These are phyloP conservation scores for Pseudomugil tenellus DNA, from an alignment of 2,797 vertebrate species.

Conservation along the genomic window DNA sequence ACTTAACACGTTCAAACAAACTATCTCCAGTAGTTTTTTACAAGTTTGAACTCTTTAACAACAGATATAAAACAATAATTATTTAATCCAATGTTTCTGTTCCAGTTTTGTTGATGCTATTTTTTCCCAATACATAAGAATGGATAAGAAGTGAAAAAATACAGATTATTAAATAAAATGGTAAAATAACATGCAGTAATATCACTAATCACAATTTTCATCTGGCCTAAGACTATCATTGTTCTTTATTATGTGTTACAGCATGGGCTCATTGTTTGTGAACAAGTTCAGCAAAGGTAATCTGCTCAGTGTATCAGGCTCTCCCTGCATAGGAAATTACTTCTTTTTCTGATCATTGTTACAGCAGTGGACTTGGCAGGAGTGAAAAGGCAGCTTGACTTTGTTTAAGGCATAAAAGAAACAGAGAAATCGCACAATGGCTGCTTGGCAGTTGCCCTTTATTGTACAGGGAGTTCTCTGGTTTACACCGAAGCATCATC, in stretches of 20 bases:
- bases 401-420: conserved; percentile 61
- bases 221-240: conserved; percentile 62
- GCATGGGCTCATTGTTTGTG: conserved; percentile 75
- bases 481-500: conserved; percentile 16
- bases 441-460: conserved; percentile 31
- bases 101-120: neutral
- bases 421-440: conserved; percentile 40
- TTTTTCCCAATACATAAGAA: neutral
- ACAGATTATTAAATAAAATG: conserved; percentile 69
- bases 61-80: too few species aligned
- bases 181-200: conserved; percentile 78
- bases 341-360: conserved; percentile 49
- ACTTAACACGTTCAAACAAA: too few species aligned
- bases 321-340: conserved; percentile 46
- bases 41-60: too few species aligned
- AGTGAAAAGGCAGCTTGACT: conserved; percentile 56
- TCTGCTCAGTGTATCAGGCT: conserved; percentile 63
- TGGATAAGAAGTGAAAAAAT: neutral
- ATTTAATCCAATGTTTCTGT: neutral
- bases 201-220: conserved; percentile 71
- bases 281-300: conserved; percentile 64
- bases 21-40: too few species aligned
- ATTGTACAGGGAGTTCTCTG: conserved; percentile 30
- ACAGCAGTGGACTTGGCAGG: conserved; percentile 57
- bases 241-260: conserved; percentile 69